Percentiles rank a stretch among this genome's conserved stretches.
Evolutionary conservation across 92 coral and sea anemone genomes (phyloP).

Genomic region (Palythoa grandiflora): DNA sequence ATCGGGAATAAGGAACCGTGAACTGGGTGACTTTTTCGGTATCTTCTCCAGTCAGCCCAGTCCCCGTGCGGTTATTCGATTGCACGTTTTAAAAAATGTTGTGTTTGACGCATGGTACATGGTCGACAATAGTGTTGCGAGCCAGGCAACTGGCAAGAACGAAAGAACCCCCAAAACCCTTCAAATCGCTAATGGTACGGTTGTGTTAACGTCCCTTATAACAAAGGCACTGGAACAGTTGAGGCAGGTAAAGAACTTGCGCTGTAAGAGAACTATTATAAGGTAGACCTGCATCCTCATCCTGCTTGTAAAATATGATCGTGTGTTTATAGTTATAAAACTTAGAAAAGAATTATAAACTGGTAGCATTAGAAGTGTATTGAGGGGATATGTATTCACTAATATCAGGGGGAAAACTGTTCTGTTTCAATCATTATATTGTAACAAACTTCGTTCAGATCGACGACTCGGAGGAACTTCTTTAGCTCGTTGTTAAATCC

Average conservation of each 20-base stretch:
- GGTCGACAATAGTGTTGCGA: conserved; percentile 21
- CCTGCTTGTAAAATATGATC: no score
- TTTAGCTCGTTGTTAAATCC: no score
- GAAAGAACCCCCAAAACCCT: background rate
- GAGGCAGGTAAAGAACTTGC: conserved; percentile 37
- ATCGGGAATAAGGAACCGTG: no score
- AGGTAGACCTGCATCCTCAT: no score
- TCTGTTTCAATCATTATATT: no score
- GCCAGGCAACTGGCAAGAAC: background rate
- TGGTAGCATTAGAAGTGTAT: background rate
- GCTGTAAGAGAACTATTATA: background rate
- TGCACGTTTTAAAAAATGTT: background rate
- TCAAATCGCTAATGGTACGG: conserved; percentile 22
- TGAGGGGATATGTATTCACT: no score
- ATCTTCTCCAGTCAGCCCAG: background rate
- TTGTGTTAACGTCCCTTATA: conserved; percentile 46
- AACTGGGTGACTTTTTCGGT: background rate
- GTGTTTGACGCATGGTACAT: background rate
- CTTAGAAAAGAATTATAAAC: no score
- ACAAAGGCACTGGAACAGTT: conserved; percentile 50
- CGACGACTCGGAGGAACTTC: no score
- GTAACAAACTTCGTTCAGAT: no score
- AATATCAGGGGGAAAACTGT: no score
- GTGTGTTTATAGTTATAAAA: no score
- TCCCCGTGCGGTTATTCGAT: background rate